Percentiles rank a stretch among this genome's conserved stretches.
Evolutionary conservation across 2,888 invertebrate species (phyloP).

Genomic region (Sarcophaga caerulescens): DNA sequence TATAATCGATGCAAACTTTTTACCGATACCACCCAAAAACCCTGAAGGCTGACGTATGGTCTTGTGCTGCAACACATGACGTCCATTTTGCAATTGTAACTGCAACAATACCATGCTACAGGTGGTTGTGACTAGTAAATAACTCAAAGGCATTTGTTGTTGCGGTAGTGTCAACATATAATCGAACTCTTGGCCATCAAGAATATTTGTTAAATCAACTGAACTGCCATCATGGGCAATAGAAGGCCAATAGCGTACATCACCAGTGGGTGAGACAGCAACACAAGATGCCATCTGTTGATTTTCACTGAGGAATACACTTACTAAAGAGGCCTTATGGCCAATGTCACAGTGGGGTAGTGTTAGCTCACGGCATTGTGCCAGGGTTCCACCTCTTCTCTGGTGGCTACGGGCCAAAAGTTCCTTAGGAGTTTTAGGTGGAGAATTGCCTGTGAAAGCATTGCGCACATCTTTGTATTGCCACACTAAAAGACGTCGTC

Average conservation of each 20-base stretch:
- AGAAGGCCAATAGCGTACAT: constrained; percentile 94
- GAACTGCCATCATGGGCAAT: constrained; percentile 93
- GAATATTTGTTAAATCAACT: constrained; percentile 91
- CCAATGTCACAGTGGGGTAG: constrained; percentile 95
- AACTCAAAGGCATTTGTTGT: constrained; percentile 83
- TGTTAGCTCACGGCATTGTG: constrained; percentile 91
- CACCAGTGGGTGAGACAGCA: constrained; percentile 96
- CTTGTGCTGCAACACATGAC: constrained; percentile 86
- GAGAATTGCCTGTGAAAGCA: constrained; percentile 69
- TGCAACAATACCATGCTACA: constrained; percentile 90
- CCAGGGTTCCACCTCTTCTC: constrained; percentile 79
- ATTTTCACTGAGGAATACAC: constrained; percentile 85
- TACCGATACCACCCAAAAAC: constrained; percentile 93
- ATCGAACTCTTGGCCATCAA: constrained; percentile 94
- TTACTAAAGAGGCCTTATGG: constrained; percentile 92
- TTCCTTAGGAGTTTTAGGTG: constrained; percentile 70
- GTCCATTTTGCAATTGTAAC: constrained; percentile 84
- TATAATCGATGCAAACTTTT: constrained; percentile 82
- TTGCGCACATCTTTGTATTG: constrained; percentile 83
- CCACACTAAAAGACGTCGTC: constrained; percentile 93
- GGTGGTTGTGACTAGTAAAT: constrained; percentile 94
- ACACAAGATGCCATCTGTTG: constrained; percentile 90
- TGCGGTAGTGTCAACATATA: constrained; percentile 86
- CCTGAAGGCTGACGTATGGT: constrained; percentile 89
- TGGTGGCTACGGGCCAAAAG: constrained; percentile 80